phyloP scores from a whole-genome alignment of 2,797 vertebrate genomes.

The Coendou prehensilis region DNA sequence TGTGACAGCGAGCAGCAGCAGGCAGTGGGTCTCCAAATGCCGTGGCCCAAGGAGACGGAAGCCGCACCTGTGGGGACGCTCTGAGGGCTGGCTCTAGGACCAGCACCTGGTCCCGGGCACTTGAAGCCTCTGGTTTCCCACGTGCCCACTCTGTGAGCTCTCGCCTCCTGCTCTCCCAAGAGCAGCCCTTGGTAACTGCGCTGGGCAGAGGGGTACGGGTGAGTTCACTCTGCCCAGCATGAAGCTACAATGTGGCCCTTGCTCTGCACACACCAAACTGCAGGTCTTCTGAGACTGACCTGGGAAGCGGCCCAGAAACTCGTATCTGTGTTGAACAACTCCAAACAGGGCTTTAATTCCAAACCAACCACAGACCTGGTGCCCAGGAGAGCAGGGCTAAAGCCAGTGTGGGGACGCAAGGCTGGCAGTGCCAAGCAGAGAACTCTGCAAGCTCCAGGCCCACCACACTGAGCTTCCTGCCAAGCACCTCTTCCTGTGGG shows the following conservation, averaged over 20 bases:
- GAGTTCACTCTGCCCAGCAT: background rate
- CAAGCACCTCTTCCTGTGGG: background rate
- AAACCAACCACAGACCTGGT: conserved; percentile 77
- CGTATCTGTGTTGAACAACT: conserved; percentile 55
- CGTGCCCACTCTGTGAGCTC: background rate
- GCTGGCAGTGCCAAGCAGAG: conserved; percentile 71
- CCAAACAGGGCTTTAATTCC: conserved; percentile 82
- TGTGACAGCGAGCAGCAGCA: background rate
- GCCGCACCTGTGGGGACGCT: background rate
- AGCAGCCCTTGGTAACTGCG: conserved; percentile 44
- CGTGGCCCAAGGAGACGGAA: background rate
- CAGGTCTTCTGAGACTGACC: background rate
- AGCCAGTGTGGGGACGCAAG: background rate
- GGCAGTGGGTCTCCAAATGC: background rate
- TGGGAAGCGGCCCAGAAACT: conserved; percentile 57
- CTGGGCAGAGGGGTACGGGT: background rate
- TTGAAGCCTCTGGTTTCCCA: background rate
- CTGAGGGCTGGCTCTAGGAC: background rate
- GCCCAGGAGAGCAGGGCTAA: conserved; percentile 76
- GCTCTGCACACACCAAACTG: background rate
- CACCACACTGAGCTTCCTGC: background rate
- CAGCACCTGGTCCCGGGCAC: background rate
- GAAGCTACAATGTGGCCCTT: background rate
- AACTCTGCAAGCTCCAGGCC: conserved; percentile 16
- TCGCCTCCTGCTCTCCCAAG: background rate